Percentiles rank a stretch among this genome's conserved stretches.
Conservation (phyloP, 2,113 vertebrate species). For the Albula goreensis region DNA sequence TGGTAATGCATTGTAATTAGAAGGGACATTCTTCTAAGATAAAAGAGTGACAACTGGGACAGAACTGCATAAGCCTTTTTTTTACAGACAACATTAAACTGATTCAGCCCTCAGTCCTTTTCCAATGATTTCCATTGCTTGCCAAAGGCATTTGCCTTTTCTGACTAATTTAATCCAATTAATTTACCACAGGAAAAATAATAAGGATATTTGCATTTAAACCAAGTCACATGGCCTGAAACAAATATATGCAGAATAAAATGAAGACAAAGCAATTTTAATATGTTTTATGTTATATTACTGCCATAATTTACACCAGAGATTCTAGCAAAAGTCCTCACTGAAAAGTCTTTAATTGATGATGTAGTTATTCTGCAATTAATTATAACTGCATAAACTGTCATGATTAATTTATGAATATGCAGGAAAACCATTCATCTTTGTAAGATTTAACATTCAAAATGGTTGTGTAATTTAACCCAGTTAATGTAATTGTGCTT, state of each 20-base stretch:
- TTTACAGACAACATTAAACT: neutral
- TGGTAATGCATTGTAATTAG: neutral
- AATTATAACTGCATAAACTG: constrained; percentile 16
- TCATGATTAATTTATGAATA: neutral
- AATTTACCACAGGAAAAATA: neutral
- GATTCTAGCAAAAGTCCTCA: neutral
- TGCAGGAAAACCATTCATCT: neutral
- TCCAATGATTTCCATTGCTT: neutral
- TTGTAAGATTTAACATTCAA: constrained; percentile 13
- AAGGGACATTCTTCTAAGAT: neutral
- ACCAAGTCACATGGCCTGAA: neutral
- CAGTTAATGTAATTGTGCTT: neutral
- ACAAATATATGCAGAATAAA: neutral
- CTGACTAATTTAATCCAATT: neutral
- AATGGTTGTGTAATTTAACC: constrained; percentile 1
- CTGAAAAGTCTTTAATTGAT: constrained; percentile 9
- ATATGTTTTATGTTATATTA: constrained; percentile 17
- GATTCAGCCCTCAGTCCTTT: neutral
- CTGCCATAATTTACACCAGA: neutral
- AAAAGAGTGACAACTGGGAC: neutral
- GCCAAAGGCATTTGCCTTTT: neutral
- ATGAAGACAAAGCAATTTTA: constrained; percentile 1
- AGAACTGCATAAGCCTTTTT: neutral
- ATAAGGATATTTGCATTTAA: neutral
- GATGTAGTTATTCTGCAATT: neutral